Evolutionary conservation across 2,797 vertebrate species (phyloP).

Genomic region (Ptychadena robeensis): DNA sequence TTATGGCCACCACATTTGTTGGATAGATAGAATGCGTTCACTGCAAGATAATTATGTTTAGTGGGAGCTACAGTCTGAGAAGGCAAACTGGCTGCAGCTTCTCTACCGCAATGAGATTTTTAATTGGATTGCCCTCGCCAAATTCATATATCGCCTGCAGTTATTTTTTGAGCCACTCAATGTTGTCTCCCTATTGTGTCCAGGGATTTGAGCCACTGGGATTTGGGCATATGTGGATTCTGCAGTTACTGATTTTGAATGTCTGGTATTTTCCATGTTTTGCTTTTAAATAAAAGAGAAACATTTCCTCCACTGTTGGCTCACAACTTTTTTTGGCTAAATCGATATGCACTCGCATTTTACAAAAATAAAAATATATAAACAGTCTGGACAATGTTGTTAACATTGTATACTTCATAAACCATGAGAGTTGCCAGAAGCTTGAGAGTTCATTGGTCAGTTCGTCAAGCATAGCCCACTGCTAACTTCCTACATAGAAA

Average conservation of each 20-base stretch:
- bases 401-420: no score
- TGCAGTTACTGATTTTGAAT: constrained; percentile 50
- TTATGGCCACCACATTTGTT: neutral
- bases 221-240: constrained; percentile 8
- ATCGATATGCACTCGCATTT: neutral
- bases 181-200: constrained; percentile 14
- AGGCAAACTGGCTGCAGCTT: constrained; percentile 16
- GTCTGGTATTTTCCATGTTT: constrained; percentile 41
- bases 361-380: no score
- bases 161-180: constrained; percentile 9
- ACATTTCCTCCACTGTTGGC: neutral
- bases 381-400: no score
- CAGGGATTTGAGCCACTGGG: constrained; percentile 52
- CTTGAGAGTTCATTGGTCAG: no score
- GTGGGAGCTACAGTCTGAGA: neutral
- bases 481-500: no score
- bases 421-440: no score
- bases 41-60: neutral
- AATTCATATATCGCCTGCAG: constrained; percentile 13
- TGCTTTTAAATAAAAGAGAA: constrained; percentile 51
- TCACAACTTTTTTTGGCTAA: neutral
- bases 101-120: constrained; percentile 47
- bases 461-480: no score
- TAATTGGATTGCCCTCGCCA: constrained; percentile 33
- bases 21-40: neutral